Conservation (phyloP, 2,888 invertebrate genomes). For the Noctua pronuba region DNA sequence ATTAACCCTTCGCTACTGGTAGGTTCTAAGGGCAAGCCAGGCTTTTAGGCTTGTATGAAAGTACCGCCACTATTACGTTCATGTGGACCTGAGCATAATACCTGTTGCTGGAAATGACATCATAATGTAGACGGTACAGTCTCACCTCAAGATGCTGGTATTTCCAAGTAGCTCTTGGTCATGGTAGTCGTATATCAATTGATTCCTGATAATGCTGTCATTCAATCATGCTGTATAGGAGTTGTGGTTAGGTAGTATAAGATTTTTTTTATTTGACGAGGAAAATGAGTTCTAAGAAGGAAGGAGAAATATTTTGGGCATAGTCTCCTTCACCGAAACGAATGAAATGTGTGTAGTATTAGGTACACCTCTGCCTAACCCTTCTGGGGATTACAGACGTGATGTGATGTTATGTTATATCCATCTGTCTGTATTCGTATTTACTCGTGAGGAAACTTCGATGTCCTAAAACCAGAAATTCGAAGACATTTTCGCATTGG, state of each 20-base stretch:
- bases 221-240: neutral
- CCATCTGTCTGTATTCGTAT: neutral
- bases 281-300: neutral
- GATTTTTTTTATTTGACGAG: neutral
- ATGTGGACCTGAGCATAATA: neutral
- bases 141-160: neutral
- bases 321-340: neutral
- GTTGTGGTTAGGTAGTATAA: neutral
- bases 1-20: too few relatives aligned
- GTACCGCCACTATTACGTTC: too few relatives aligned
- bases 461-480: neutral
- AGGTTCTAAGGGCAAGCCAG: too few relatives aligned
- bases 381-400: too few relatives aligned
- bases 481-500: neutral
- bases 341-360: too few relatives aligned
- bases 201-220: constrained; percentile 5
- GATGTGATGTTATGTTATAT: too few relatives aligned
- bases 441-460: neutral
- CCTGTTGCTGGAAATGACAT: neutral
- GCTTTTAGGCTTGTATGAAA: too few relatives aligned
- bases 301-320: neutral
- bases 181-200: neutral
- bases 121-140: neutral
- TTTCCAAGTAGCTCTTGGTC: neutral
- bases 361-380: too few relatives aligned